A percentile compares a stretch with the other conserved stretches of the same genome.
Evolutionary conservation across 2,888 invertebrate genomes (phyloP).

Genomic region (Nomada flava): DNA sequence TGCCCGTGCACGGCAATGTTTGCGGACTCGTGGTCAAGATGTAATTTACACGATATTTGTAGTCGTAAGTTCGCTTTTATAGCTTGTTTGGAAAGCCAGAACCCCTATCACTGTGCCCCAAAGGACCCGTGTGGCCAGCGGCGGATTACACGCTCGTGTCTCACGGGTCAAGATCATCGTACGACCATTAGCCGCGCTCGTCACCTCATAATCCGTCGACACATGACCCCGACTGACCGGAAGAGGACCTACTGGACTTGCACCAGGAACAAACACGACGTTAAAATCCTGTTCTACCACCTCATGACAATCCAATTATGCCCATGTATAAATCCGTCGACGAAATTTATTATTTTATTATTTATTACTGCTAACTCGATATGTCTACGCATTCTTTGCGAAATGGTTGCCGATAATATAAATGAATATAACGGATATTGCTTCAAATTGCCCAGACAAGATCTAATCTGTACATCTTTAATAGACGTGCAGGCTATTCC

Average conservation of each 20-base stretch:
- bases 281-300: slow-evolving; percentile 42
- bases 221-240: slow-evolving; percentile 79
- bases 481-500: no score
- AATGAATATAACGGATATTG: no score
- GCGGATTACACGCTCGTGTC: slow-evolving; percentile 80
- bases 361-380: background rate
- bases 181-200: slow-evolving; percentile 78
- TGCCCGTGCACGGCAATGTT: background rate
- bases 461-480: no score
- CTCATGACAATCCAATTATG: slow-evolving; percentile 33
- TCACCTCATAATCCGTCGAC: slow-evolving; percentile 81
- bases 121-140: slow-evolving; percentile 58
- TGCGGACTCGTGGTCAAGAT: background rate
- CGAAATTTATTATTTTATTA: background rate
- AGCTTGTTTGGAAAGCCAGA: slow-evolving; percentile 76
- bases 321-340: background rate
- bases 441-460: background rate
- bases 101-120: slow-evolving; percentile 62
- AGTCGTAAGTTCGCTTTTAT: slow-evolving; percentile 74
- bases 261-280: slow-evolving; percentile 53
- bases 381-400: background rate
- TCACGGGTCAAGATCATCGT: slow-evolving; percentile 79
- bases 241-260: slow-evolving; percentile 62
- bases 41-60: slow-evolving; percentile 71
- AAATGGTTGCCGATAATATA: background rate